Evolutionary conservation across 2,888 invertebrate species (phyloP).

Genomic region (Dicranocentrus wangi): DNA sequence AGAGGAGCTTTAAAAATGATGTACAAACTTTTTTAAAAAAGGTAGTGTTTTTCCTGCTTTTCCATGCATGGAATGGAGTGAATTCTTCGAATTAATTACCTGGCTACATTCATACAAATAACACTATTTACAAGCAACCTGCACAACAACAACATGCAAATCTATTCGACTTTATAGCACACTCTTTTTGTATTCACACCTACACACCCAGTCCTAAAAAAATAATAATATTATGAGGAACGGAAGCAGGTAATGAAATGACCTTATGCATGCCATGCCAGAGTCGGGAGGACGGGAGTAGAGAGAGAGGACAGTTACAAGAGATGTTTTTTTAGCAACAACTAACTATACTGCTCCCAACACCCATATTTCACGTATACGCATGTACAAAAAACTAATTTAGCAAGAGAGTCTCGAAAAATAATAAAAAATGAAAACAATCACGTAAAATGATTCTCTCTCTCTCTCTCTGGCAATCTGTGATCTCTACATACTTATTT

Average conservation of each 20-base stretch:
- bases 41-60: conserved; percentile 7
- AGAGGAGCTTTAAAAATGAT: too few species aligned
- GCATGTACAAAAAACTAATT: too few species aligned
- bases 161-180: too few species aligned
- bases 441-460: too few species aligned
- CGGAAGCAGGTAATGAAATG: conserved; percentile 55
- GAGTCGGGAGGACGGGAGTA: background rate
- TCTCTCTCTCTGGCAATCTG: too few species aligned
- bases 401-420: too few species aligned
- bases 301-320: background rate
- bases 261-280: conserved; percentile 9
- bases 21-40: too few species aligned
- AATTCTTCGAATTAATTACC: conserved; percentile 39
- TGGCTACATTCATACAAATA: conserved; percentile 1
- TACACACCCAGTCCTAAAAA: conserved; percentile 20
- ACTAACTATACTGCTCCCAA: background rate
- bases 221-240: conserved; percentile 37
- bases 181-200: conserved; percentile 22
- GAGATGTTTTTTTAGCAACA: background rate
- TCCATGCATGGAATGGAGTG: conserved; percentile 15
- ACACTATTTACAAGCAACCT: background rate
- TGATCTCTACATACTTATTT: too few species aligned
- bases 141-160: too few species aligned
- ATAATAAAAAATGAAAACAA: too few species aligned
- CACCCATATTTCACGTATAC: background rate